A percentile compares a stretch with the other conserved stretches of the same genome.
phyloP scores from a whole-genome alignment of 30 jellyfish, hydroid and myxozoan genomes.

The Pelagia noctiluca region DNA sequence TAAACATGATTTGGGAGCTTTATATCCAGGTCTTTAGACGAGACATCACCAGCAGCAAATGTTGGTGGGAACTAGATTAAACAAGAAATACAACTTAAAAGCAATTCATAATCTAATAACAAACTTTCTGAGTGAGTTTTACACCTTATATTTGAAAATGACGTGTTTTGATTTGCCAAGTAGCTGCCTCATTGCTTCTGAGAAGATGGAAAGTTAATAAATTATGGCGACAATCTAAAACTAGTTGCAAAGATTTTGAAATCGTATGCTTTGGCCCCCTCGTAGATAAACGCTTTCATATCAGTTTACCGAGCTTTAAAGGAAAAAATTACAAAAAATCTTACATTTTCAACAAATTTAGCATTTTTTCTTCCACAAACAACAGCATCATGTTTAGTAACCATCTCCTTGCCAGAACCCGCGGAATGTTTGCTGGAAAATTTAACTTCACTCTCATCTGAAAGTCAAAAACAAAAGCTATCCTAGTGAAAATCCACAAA shows the following conservation, averaged over 20 bases:
- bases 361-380: conserved; percentile 92
- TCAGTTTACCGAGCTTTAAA: not conserved
- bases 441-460: conserved; percentile 28
- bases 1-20: conserved; percentile 97
- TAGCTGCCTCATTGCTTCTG: no score
- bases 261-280: no score
- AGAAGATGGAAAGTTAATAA: no score
- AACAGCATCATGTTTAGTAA: conserved; percentile 88
- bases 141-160: no score
- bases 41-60: conserved; percentile 95
- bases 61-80: conserved; percentile 87
- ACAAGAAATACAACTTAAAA: not conserved
- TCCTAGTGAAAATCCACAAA: no score
- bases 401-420: conserved; percentile 81
- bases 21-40: conserved; percentile 80
- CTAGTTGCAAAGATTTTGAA: no score
- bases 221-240: no score
- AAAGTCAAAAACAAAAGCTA: no score
- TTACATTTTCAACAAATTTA: conserved; percentile 77
- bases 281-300: no score
- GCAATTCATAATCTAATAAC: not conserved
- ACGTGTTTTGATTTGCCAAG: no score
- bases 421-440: conserved; percentile 57
- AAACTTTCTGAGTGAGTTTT: no score
- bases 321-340: not conserved